phyloP scores from a whole-genome alignment of 2,888 invertebrate species.

The Gryllus longicercus region DNA sequence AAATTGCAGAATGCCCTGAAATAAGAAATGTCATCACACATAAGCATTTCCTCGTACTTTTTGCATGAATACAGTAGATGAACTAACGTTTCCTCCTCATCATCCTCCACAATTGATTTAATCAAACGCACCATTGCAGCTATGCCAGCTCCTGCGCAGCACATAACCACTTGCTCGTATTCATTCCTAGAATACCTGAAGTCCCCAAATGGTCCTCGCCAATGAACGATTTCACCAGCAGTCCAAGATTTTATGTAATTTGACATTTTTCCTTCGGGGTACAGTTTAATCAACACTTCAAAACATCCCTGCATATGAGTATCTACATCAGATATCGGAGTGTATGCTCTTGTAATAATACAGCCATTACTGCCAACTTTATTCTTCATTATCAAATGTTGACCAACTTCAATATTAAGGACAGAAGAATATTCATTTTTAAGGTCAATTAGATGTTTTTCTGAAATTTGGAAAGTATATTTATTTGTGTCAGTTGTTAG shows the following conservation, averaged over 20 bases:
- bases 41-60: constrained; percentile 55
- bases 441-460: background rate
- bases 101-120: constrained; percentile 59
- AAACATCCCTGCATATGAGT: constrained; percentile 48
- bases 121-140: constrained; percentile 66
- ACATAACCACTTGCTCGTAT: constrained; percentile 50
- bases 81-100: constrained; percentile 63
- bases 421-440: background rate
- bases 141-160: constrained; percentile 74
- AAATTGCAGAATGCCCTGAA: constrained; percentile 72
- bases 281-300: constrained; percentile 60
- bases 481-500: constrained; percentile 23
- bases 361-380: constrained; percentile 40
- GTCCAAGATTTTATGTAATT: constrained; percentile 51
- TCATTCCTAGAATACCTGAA: constrained; percentile 51
- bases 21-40: constrained; percentile 59
- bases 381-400: constrained; percentile 52
- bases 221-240: constrained; percentile 54
- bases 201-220: constrained; percentile 68
- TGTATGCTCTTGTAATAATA: constrained; percentile 52
- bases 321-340: constrained; percentile 52
- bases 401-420: constrained; percentile 46
- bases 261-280: constrained; percentile 58
- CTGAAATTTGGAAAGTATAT: constrained; percentile 28
- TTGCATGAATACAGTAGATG: constrained; percentile 61